Percentiles rank a stretch among this genome's conserved stretches.
Conservation (phyloP, 37 sponge, comb jelly and placozoan species). For the Haliclona indistincta region DNA sequence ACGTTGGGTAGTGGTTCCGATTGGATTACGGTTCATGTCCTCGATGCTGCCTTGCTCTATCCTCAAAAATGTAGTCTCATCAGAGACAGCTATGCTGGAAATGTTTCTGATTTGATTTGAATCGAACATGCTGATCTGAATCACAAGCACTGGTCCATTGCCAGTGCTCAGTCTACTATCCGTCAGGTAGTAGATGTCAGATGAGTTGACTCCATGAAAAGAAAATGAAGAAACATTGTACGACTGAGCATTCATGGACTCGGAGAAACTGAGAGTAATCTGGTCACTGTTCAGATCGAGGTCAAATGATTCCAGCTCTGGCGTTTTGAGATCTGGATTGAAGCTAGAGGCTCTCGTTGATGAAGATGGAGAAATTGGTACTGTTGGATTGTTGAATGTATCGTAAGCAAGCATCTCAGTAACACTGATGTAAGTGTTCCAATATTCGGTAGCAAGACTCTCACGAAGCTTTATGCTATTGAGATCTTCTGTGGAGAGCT, state of each 20-base stretch:
- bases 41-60: constrained; percentile 21
- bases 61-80: constrained; percentile 52
- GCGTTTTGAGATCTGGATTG: constrained; percentile 39
- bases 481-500: constrained; percentile 69
- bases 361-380: constrained; percentile 25
- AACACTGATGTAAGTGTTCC: constrained; percentile 54
- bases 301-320: constrained; percentile 59
- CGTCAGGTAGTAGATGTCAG: constrained; percentile 56
- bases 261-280: constrained; percentile 78
- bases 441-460: constrained; percentile 53
- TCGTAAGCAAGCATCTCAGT: constrained; percentile 44
- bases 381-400: constrained; percentile 63
- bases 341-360: constrained; percentile 42
- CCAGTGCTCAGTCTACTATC: constrained; percentile 54
- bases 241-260: constrained; percentile 68
- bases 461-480: constrained; percentile 74
- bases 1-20: constrained; percentile 11
- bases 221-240: constrained; percentile 46
- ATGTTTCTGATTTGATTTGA: constrained; percentile 74
- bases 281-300: constrained; percentile 61
- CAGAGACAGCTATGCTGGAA: constrained; percentile 60
- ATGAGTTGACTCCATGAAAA: constrained; percentile 2
- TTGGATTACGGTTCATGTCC: constrained; percentile 72
- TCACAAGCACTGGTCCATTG: constrained; percentile 56
- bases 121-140: constrained; percentile 52